A percentile compares a stretch with the other conserved stretches of the same genome.
Evolutionary conservation across 2,113 vertebrate genomes (phyloP).

Genomic region (Antechinus flavipes): DNA sequence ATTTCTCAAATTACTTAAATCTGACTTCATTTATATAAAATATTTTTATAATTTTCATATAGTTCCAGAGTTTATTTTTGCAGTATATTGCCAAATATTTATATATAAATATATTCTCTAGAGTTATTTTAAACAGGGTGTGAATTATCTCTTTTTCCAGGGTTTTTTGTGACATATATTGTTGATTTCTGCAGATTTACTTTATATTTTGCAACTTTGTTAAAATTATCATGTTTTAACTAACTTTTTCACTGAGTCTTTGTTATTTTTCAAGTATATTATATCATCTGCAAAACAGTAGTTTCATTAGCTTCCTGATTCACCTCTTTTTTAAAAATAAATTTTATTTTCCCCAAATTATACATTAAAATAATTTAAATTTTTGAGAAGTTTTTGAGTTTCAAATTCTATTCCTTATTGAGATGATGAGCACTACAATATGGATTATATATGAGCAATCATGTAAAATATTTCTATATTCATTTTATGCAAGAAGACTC

Average conservation of each 20-base stretch:
- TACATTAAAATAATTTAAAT: too few species aligned
- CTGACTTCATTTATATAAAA: background rate
- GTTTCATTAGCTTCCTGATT: too few species aligned
- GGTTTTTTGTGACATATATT: background rate
- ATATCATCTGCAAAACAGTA: too few species aligned
- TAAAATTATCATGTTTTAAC: background rate
- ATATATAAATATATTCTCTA: background rate
- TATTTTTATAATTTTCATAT: background rate
- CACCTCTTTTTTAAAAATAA: too few species aligned
- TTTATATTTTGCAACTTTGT: background rate
- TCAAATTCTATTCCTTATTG: too few species aligned
- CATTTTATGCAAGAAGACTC: too few species aligned
- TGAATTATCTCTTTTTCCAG: background rate
- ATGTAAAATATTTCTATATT: too few species aligned
- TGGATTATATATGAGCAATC: too few species aligned
- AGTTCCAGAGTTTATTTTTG: background rate
- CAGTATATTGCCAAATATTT: background rate
- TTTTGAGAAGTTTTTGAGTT: too few species aligned
- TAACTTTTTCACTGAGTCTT: background rate
- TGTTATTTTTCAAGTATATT: background rate
- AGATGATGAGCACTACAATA: too few species aligned
- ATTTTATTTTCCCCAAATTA: too few species aligned
- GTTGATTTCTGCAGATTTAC: background rate
- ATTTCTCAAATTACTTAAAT: background rate
- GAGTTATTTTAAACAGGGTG: background rate